Evolutionary conservation across 2,888 invertebrate genomes (phyloP).

Genomic region (Salpingus planirostris): DNA sequence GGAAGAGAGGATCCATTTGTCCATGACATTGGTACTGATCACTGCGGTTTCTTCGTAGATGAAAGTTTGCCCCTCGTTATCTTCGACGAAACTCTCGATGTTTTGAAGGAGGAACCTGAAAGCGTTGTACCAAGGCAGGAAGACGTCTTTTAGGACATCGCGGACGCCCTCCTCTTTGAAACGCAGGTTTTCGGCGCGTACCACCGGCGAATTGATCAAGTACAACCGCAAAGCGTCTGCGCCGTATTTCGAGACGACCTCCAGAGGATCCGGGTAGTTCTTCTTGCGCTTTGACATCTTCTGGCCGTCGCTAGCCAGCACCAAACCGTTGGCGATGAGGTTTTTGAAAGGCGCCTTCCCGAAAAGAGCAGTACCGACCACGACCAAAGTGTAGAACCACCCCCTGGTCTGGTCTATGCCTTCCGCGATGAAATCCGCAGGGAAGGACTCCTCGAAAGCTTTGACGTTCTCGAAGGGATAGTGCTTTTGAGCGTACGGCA

Average conservation of each 20-base stretch:
- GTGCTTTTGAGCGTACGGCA: constrained; percentile 96
- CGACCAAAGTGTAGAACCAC: constrained; percentile 98
- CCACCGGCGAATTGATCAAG: constrained; percentile 96
- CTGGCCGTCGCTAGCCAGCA: constrained; percentile 94
- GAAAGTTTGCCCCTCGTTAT: constrained; percentile 37
- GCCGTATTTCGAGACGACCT: constrained; percentile 84
- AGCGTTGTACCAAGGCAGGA: constrained; percentile 94
- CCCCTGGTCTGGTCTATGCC: constrained; percentile 97
- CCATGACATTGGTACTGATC: constrained; percentile 71
- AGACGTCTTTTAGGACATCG: constrained; percentile 94
- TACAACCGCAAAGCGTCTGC: constrained; percentile 95
- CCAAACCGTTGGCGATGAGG: constrained; percentile 90
- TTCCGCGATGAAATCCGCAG: constrained; percentile 99
- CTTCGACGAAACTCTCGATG: constrained; percentile 69
- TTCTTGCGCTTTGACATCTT: constrained; percentile 99
- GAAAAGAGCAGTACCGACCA: constrained; percentile 91
- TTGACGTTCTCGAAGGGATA: constrained; percentile 91
- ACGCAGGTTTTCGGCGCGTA: constrained; percentile 89
- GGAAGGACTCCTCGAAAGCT: constrained; percentile 80
- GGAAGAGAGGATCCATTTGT: constrained; percentile 94
- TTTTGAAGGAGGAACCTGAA: constrained; percentile 92
- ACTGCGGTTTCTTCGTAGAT: constrained; percentile 35
- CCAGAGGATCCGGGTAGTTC: constrained; percentile 96
- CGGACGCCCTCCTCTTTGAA: constrained; percentile 97
- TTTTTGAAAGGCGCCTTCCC: constrained; percentile 97